These are phyloP conservation scores for Scopus umbretta DNA, from an alignment of 2,113 vertebrate species.

Conservation along the genomic window DNA sequence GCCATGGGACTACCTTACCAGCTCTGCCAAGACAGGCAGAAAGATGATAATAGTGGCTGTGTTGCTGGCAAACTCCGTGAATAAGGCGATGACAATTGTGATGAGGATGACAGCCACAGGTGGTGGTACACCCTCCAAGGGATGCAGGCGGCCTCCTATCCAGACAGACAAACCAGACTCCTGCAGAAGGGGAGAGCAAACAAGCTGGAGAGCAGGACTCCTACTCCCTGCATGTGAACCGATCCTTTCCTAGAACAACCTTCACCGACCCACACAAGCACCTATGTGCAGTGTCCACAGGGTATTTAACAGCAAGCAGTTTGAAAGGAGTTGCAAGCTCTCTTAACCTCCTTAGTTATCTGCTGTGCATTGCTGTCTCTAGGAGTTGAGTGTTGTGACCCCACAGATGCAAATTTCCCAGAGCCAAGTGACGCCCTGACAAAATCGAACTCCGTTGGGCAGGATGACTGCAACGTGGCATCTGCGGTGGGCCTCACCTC, in stretches of 20 bases:
- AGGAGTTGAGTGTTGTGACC: not conserved
- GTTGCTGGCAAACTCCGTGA: slow-evolving; percentile 98
- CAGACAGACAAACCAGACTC: slow-evolving; percentile 91
- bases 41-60: slow-evolving; percentile 97
- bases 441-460: not conserved
- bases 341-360: not conserved
- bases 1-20: slow-evolving; percentile 76
- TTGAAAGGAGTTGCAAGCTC: not conserved
- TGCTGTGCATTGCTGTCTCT: not conserved
- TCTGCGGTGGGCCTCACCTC: slow-evolving; percentile 74
- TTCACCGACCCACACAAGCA: not conserved
- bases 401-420: not conserved
- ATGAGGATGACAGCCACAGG: slow-evolving; percentile 84
- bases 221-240: not conserved
- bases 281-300: not conserved
- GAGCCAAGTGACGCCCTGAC: not conserved
- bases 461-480: not conserved
- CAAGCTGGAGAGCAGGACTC: not conserved
- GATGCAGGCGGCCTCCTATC: slow-evolving; percentile 89
- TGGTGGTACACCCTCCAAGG: slow-evolving; percentile 83
- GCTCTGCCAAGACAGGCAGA: slow-evolving; percentile 88
- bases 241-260: not conserved
- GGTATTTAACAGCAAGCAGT: not conserved
- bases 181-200: slow-evolving; percentile 62
- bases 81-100: slow-evolving; percentile 85